Percentiles rank a stretch among this genome's conserved stretches.
phyloP scores from a whole-genome alignment of 2,888 invertebrate genomes.

The Nowickia ferox region DNA sequence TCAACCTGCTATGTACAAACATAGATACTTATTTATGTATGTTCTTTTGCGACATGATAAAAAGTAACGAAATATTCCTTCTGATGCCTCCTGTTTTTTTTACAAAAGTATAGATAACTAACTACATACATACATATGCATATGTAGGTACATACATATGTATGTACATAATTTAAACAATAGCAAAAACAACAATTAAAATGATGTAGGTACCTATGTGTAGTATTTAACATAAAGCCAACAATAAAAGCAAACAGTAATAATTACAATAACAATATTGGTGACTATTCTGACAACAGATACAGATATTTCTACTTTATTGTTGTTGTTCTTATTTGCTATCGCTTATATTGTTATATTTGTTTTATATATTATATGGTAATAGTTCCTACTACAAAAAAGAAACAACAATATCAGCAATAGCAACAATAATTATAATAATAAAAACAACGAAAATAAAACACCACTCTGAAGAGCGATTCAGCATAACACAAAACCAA shows the following conservation, averaged over 20 bases:
- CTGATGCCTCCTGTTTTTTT: not conserved
- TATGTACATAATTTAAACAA: conserved; percentile 71
- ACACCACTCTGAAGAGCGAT: conserved; percentile 47
- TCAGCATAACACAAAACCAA: conserved; percentile 69
- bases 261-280: conserved; percentile 71
- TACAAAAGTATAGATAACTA: not conserved
- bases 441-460: conserved; percentile 24
- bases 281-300: conserved; percentile 72
- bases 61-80: conserved; percentile 6
- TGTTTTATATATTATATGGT: conserved; percentile 73
- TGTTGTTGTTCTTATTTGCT: conserved; percentile 76
- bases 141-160: not conserved
- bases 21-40: not conserved
- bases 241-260: conserved; percentile 66
- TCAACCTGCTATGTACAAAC: no score
- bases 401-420: conserved; percentile 63
- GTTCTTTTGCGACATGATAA: not conserved
- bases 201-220: conserved; percentile 27
- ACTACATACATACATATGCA: not conserved
- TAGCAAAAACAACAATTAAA: conserved; percentile 56
- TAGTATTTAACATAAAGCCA: conserved; percentile 43
- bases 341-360: conserved; percentile 56
- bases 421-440: conserved; percentile 24
- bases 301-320: conserved; percentile 70
- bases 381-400: conserved; percentile 73